Conservation (phyloP, 2,888 invertebrate species). For the Busseola fusca region DNA sequence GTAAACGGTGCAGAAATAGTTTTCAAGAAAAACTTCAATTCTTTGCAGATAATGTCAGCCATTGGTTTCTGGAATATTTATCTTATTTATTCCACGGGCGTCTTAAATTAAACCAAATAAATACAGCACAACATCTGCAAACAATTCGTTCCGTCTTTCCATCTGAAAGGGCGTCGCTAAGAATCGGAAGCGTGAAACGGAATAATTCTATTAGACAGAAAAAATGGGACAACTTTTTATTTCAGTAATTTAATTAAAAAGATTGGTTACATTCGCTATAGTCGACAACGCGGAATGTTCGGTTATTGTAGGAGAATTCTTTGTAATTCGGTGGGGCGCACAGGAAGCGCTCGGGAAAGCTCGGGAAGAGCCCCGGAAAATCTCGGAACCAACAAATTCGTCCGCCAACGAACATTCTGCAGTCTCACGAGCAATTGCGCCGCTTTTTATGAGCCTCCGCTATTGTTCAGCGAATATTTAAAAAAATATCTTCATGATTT, state of each 20-base stretch:
- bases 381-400: conserved; percentile 69
- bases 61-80: not conserved
- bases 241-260: conserved; percentile 77
- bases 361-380: conserved; percentile 65
- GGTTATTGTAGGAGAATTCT: conserved; percentile 73
- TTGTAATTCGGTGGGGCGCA: conserved; percentile 65
- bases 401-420: conserved; percentile 68
- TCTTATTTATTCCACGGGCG: not conserved
- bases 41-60: not conserved
- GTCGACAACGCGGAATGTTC: conserved; percentile 68
- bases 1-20: not conserved
- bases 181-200: conserved; percentile 56
- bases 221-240: conserved; percentile 58
- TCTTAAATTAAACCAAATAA: conserved; percentile 17
- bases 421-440: conserved; percentile 72
- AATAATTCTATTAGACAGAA: conserved; percentile 58
- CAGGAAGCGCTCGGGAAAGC: conserved; percentile 62
- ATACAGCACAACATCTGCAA: conserved; percentile 30
- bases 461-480: conserved; percentile 69
- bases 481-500: conserved; percentile 63
- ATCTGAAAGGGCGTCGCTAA: conserved; percentile 28
- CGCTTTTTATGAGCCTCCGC: conserved; percentile 69
- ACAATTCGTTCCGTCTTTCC: conserved; percentile 27
- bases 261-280: conserved; percentile 71
- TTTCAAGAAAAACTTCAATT: conserved; percentile 13